Conservation (phyloP, 37 sponge, comb jelly and placozoan species). For the Crambe crambe region DNA sequence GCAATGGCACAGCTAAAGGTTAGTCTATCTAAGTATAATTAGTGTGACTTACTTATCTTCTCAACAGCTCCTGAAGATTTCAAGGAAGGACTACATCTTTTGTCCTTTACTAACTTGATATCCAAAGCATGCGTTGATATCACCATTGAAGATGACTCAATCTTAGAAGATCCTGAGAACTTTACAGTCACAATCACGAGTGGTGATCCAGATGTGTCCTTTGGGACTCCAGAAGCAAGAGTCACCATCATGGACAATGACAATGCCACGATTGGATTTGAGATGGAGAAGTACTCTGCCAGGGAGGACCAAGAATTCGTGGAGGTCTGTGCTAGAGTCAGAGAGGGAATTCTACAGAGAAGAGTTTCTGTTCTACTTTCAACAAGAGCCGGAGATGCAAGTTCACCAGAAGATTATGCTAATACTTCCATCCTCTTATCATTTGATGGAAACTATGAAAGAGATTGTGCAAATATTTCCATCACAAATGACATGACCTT, state of each 20-base stretch:
- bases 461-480: background rate
- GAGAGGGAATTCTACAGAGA: background rate
- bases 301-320: background rate
- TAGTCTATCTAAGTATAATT: background rate
- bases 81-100: background rate
- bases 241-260: background rate
- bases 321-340: background rate
- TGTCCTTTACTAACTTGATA: background rate
- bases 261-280: constrained; percentile 16
- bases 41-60: background rate
- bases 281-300: background rate
- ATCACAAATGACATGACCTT: background rate
- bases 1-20: background rate
- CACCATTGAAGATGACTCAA: background rate
- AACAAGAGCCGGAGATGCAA: background rate
- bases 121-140: background rate
- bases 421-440: background rate
- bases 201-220: background rate
- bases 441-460: background rate
- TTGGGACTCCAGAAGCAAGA: background rate
- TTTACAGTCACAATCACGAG: background rate
- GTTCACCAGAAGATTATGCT: background rate
- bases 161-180: background rate
- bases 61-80: constrained; percentile 6
- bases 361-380: background rate